Conservation (phyloP, 2,888 invertebrate genomes). For the Agrotis puta region DNA sequence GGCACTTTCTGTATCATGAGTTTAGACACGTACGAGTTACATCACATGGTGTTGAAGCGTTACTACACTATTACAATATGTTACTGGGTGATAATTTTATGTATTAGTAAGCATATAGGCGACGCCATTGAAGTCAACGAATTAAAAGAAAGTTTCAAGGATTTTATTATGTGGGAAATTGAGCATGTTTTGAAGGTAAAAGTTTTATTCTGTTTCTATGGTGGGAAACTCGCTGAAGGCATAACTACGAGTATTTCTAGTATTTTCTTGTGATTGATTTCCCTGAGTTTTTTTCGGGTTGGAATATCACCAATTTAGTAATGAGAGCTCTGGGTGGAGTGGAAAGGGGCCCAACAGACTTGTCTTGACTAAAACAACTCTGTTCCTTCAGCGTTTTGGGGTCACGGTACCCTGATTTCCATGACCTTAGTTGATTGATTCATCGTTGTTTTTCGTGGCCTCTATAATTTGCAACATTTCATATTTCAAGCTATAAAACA, state of each 20-base stretch:
- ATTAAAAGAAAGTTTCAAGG: slow-evolving; percentile 12
- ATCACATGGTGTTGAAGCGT: slow-evolving; percentile 35
- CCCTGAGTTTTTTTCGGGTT: no score
- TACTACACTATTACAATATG: slow-evolving; percentile 55
- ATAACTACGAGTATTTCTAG: not conserved
- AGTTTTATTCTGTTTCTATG: slow-evolving; percentile 8
- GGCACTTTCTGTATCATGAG: slow-evolving; percentile 56
- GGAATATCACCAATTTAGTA: no score
- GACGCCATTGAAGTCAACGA: not conserved
- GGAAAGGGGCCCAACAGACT: no score
- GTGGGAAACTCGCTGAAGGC: slow-evolving; percentile 14
- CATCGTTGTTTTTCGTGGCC: not conserved
- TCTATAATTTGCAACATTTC: slow-evolving; percentile 18
- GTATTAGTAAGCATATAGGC: slow-evolving; percentile 20
- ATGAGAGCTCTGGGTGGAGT: no score
- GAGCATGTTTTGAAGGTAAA: slow-evolving; percentile 6
- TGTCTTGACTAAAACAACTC: no score
- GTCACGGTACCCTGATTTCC: not conserved
- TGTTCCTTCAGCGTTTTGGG: no score
- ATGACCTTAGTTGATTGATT: not conserved
- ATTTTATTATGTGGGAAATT: slow-evolving; percentile 33
- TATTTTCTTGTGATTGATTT: not conserved
- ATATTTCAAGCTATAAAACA: slow-evolving; percentile 3
- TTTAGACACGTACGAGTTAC: slow-evolving; percentile 52
- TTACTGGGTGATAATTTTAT: slow-evolving; percentile 53